These are phyloP conservation scores for Eretmocerus hayati DNA, from an alignment of 2,888 invertebrate species.

Conservation along the genomic window DNA sequence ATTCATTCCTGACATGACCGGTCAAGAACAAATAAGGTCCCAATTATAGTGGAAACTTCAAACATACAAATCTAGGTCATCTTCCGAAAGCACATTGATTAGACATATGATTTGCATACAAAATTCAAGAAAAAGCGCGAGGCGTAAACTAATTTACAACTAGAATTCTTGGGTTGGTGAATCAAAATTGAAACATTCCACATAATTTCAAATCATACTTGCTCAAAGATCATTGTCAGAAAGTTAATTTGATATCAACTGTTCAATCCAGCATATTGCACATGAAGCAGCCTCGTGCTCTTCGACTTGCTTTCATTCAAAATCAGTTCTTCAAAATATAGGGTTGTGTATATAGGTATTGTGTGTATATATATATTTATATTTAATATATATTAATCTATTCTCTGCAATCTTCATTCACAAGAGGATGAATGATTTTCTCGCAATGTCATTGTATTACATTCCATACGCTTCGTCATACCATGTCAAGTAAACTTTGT, in stretches of 20 bases:
- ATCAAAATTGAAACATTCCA: background rate
- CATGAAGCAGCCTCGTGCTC: conserved; percentile 27
- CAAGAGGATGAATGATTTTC: conserved; percentile 31
- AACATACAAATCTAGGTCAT: background rate
- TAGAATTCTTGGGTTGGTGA: background rate
- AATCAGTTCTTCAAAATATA: conserved; percentile 13
- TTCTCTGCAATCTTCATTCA: conserved; percentile 14
- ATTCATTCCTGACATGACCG: background rate
- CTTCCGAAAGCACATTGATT: too few relatives aligned
- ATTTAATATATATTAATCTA: conserved; percentile 12
- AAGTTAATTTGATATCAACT: conserved; percentile 2
- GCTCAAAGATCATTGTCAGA: conserved; percentile 3
- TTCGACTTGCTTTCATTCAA: conserved; percentile 24
- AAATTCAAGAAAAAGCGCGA: too few relatives aligned
- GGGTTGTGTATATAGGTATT: conserved; percentile 12
- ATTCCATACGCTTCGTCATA: conserved; percentile 17
- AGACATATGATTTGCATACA: too few relatives aligned
- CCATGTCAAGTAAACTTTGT: conserved; percentile 45
- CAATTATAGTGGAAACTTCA: background rate
- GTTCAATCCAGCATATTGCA: conserved; percentile 21
- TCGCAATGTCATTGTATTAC: conserved; percentile 13
- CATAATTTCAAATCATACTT: conserved; percentile 20
- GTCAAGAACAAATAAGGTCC: background rate
- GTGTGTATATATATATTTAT: conserved; percentile 10
- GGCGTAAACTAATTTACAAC: background rate